These are phyloP conservation scores for Saguinus midas DNA, from an alignment of 2,113 vertebrate species.

Conservation along the genomic window DNA sequence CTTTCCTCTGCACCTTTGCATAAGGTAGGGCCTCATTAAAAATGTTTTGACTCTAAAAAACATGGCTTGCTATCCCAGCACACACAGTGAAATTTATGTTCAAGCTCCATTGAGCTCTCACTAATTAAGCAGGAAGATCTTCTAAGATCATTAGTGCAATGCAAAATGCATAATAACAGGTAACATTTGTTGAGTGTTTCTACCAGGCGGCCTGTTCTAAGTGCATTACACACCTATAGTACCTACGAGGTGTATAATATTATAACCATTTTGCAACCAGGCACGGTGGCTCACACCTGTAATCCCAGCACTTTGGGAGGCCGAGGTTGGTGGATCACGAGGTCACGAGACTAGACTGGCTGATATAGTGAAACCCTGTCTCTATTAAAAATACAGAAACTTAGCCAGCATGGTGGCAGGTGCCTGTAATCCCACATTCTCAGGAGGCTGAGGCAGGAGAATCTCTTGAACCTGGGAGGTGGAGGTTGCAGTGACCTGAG, in stretches of 20 bases:
- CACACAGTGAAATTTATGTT: background rate
- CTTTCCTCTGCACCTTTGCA: background rate
- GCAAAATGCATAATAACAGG: background rate
- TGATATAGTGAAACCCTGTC: too few species aligned
- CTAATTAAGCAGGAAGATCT: background rate
- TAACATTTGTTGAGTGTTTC: background rate
- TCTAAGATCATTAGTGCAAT: background rate
- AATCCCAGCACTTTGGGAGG: too few species aligned
- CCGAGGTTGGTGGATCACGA: too few species aligned
- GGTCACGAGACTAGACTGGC: too few species aligned
- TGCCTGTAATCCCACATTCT: too few species aligned
- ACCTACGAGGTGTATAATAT: background rate
- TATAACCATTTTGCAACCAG: background rate
- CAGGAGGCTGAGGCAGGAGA: too few species aligned
- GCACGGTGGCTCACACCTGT: too few species aligned
- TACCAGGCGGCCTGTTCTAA: background rate
- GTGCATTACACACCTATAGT: background rate
- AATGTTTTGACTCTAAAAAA: background rate
- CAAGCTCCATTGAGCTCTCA: background rate
- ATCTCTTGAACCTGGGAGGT: too few species aligned
- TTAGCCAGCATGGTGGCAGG: too few species aligned
- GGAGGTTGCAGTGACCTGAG: too few species aligned
- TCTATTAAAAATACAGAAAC: too few species aligned
- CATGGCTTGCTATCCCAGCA: background rate
- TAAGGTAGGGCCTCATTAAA: background rate